Conservation (phyloP, 1,140 invertebrate species). For the Matsumurasca onukii region DNA sequence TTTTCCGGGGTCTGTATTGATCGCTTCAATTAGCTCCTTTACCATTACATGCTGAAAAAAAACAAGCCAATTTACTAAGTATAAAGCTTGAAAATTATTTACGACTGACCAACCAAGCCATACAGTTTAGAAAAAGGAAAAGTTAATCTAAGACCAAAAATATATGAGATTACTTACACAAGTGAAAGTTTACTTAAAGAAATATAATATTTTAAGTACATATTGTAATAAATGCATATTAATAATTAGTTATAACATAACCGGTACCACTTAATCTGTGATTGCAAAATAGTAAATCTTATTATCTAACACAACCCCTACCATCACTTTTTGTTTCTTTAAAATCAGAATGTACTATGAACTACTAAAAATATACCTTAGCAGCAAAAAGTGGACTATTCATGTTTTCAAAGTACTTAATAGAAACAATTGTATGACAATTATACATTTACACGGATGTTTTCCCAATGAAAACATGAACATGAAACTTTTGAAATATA, state of each 20-base stretch:
- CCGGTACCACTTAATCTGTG: not conserved
- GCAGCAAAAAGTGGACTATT: not conserved
- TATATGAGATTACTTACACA: not conserved
- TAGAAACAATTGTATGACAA: constrained; percentile 22
- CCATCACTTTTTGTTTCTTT: not conserved
- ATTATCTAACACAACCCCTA: not conserved
- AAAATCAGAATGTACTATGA: not conserved
- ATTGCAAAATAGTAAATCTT: not conserved
- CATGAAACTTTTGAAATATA: not conserved
- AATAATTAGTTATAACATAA: constrained; percentile 7
- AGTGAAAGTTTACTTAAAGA: not conserved
- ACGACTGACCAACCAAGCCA: not conserved
- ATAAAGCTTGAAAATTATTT: not conserved
- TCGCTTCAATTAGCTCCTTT: too few species aligned
- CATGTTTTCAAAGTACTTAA: constrained; percentile 21
- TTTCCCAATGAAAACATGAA: constrained; percentile 16
- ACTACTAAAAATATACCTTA: not conserved
- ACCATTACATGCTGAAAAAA: too few species aligned
- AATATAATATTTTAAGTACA: not conserved
- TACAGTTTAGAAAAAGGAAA: not conserved
- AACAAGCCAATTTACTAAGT: not conserved
- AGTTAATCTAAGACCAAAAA: not conserved
- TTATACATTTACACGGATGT: constrained; percentile 12
- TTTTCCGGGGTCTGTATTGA: too few species aligned
- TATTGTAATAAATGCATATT: not conserved